Conservation (phyloP, 2,113 vertebrate genomes). For the Chauna torquata region DNA sequence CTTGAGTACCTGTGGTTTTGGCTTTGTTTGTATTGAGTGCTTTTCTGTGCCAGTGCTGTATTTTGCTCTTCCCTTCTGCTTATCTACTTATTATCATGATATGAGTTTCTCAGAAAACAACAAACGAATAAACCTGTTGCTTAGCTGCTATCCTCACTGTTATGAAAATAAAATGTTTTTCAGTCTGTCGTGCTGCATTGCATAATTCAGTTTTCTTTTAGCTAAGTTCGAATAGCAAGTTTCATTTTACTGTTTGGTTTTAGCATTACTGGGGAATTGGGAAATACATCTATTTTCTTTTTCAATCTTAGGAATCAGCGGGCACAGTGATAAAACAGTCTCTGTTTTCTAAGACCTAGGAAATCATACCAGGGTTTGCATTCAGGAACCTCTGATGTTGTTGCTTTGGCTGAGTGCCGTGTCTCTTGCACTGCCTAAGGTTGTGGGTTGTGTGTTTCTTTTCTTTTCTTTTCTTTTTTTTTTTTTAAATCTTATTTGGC, state of each 20-base stretch:
- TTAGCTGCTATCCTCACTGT: background rate
- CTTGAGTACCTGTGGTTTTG: background rate
- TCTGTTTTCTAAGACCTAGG: background rate
- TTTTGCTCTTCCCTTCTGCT: background rate
- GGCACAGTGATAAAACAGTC: background rate
- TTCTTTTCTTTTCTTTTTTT: background rate
- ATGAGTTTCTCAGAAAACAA: background rate
- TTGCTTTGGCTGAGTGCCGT: background rate
- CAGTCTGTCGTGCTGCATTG: background rate
- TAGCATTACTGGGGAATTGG: background rate
- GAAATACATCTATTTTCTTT: background rate
- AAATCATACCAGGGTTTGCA: background rate
- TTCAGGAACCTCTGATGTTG: background rate
- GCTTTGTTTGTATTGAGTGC: background rate
- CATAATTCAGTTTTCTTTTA: background rate
- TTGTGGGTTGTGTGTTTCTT: background rate
- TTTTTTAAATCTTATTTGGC: background rate
- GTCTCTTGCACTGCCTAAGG: background rate
- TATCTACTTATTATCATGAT: background rate
- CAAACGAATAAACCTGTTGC: background rate
- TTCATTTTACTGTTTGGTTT: background rate
- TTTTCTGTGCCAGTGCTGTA: background rate
- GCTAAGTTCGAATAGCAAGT: background rate
- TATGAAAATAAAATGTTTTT: background rate
- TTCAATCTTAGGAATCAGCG: background rate